Base-by-base conservation (phyloP, 2,113 vertebrate genomes). In the Pachyramphus minor region DNA sequence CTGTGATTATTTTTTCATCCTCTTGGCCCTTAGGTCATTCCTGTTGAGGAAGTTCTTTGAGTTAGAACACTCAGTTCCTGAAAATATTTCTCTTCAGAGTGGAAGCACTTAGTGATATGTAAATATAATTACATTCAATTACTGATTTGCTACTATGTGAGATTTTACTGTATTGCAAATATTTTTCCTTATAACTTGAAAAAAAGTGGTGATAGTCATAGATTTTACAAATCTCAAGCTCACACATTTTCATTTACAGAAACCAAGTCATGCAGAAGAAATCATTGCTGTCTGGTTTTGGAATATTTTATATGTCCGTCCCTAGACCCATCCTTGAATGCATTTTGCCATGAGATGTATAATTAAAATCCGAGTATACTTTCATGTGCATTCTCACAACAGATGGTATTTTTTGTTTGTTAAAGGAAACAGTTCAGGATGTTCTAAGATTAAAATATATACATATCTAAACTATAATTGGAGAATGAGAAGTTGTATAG, bases 351-450 rank as follows among this genome's bases (percentile, higher is more conserved):
- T 91, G 67, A 95, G 92, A 96, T 89, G 19, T 96, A 89, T 97
- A 97, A 97, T 97, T 97, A 97, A 96, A 96, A 96, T 95, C 82
- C 87, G 86, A 96, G n/a, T 93, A 90, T 91, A 84, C 93, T 95
- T 97, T 95, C 84, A 83, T 96, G 92, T 96, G 88, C 84, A 90
- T 97, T 94, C 87, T 97, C 96, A 90, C 97, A 96, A 87, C 97
- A 97, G 97, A 97, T 97, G 96, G 96, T 80, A 95, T 94, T 96
- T 97, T 96, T 97, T 96, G 85, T 97, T 97, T 96, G 90, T 89
- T 95, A 95, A 96, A 95, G 90, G 90, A 91, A 96, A 90, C 81
- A 84, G 95, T 94, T 95, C 96, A 91, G 95, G 94, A 93, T 96
- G 94, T 96, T 95, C 96, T 96, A 94, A 96, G 93, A 96, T 97